Conservation (phyloP, 2,888 invertebrate species). For the Leptinotarsa juncta region DNA sequence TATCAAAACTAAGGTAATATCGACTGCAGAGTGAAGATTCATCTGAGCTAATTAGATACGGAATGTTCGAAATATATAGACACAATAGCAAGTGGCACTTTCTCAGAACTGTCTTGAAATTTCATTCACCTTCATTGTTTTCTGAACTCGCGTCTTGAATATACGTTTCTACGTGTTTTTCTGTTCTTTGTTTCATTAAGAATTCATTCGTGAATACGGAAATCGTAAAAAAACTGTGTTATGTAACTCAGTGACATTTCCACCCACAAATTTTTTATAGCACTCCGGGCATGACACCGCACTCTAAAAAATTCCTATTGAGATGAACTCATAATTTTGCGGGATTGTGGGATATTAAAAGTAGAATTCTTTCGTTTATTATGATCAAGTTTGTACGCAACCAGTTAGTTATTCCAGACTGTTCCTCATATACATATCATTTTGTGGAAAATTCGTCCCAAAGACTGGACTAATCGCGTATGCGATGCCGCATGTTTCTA, state of each 20-base stretch:
- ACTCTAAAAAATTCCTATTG: constrained; percentile 41
- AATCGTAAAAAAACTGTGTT: constrained; percentile 1
- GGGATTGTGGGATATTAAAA: constrained; percentile 44
- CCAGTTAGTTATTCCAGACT: constrained; percentile 37
- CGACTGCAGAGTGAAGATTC: no score
- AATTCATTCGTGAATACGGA: not conserved
- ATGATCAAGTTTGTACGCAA: constrained; percentile 40
- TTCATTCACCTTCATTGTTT: no score
- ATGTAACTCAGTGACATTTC: constrained; percentile 16
- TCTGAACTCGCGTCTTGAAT: no score
- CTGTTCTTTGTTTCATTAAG: not conserved
- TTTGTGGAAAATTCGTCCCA: no score
- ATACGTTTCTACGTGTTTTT: not conserved
- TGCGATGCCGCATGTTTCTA: no score
- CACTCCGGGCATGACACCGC: constrained; percentile 31
- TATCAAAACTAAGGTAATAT: no score
- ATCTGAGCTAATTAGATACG: no score
- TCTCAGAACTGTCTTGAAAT: no score
- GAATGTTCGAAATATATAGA: no score
- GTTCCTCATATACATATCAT: constrained; percentile 33
- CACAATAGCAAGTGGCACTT: no score
- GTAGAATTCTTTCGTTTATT: constrained; percentile 43
- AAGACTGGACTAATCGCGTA: no score
- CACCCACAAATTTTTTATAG: constrained; percentile 38
- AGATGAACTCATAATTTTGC: constrained; percentile 39